These are phyloP conservation scores for Standfussiana lucernea DNA, from an alignment of 2,888 invertebrate genomes.

Conservation along the genomic window DNA sequence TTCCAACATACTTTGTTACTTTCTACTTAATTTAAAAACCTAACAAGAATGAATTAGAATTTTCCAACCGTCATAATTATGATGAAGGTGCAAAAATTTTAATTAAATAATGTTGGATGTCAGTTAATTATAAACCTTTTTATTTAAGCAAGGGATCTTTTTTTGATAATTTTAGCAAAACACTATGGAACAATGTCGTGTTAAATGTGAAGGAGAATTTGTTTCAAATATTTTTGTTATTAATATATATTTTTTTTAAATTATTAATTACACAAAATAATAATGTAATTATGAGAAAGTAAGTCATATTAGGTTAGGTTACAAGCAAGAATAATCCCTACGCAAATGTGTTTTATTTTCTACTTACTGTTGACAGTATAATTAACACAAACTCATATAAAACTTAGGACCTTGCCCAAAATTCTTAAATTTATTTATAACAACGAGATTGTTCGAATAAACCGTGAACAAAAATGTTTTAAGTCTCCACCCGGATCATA, in stretches of 20 bases:
- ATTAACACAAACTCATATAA: constrained; percentile 7
- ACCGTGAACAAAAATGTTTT: background rate
- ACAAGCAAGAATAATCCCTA: background rate
- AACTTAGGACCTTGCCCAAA: constrained; percentile 3
- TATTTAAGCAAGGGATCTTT: background rate
- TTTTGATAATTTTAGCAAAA: background rate
- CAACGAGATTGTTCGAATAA: background rate
- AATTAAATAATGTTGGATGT: constrained; percentile 27
- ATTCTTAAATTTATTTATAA: background rate
- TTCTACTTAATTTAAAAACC: constrained; percentile 43
- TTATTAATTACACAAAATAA: background rate
- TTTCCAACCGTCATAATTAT: constrained; percentile 9
- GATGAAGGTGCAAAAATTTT: constrained; percentile 30
- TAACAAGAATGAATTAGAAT: constrained; percentile 50
- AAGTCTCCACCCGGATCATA: background rate
- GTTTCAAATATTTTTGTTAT: background rate
- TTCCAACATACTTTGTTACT: constrained; percentile 55
- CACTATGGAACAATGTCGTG: background rate
- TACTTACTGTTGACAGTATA: background rate
- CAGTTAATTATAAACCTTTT: background rate
- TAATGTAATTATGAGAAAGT: background rate
- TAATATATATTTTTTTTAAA: no score
- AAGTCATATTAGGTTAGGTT: no score
- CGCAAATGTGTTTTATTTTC: background rate
- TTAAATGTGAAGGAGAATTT: background rate